These are phyloP conservation scores for Cinara cedri DNA, from an alignment of 2,888 invertebrate species.

Conservation along the genomic window DNA sequence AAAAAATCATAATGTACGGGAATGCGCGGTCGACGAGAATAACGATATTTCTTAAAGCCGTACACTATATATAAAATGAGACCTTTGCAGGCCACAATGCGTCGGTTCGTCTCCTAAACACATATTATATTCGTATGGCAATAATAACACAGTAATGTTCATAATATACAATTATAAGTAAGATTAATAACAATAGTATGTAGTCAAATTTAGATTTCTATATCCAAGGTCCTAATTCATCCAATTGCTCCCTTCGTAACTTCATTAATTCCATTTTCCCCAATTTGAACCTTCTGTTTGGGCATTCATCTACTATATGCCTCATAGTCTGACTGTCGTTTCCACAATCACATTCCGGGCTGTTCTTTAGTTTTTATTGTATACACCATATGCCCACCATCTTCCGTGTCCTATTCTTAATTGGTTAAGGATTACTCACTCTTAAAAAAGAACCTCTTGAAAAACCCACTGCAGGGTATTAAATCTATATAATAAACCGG, in stretches of 20 bases:
- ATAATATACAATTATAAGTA: too few species aligned
- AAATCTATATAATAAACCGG: too few species aligned
- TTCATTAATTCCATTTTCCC: conserved; percentile 13
- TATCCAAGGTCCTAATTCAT: conserved; percentile 14
- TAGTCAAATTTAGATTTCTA: conserved; percentile 15
- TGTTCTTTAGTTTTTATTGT: conserved; percentile 7
- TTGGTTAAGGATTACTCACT: conserved; percentile 3
- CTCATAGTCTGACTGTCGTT: conserved; percentile 1
- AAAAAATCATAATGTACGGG: too few species aligned
- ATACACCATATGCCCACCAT: neutral
- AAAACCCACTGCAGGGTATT: too few species aligned
- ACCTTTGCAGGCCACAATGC: too few species aligned
- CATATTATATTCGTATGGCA: too few species aligned
- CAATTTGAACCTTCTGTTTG: neutral
- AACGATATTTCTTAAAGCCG: too few species aligned
- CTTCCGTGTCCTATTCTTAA: conserved; percentile 16
- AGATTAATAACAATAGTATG: neutral
- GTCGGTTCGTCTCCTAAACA: too few species aligned
- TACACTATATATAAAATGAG: too few species aligned
- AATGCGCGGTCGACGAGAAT: too few species aligned
- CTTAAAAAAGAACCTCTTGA: too few species aligned
- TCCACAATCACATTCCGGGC: neutral
- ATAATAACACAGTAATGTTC: too few species aligned
- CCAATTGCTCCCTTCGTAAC: neutral
- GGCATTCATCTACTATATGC: conserved; percentile 9